These are phyloP conservation scores for Crotalus horridus DNA, from an alignment of 2,113 vertebrate species.

Conservation along the genomic window DNA sequence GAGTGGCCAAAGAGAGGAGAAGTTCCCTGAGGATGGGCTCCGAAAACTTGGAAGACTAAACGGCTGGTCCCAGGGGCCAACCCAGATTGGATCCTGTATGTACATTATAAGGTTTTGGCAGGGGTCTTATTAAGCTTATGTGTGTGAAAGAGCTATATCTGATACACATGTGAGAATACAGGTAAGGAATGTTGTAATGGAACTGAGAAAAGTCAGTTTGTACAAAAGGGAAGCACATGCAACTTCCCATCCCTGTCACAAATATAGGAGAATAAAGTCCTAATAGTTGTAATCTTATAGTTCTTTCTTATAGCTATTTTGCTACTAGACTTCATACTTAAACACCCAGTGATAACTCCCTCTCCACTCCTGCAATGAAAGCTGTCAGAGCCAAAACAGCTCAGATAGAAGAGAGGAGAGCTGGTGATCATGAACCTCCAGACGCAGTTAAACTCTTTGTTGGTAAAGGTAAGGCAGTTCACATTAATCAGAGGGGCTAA, in stretches of 20 bases:
- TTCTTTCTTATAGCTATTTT: not conserved
- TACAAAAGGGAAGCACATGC: not conserved
- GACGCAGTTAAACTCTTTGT: not conserved
- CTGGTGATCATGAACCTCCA: not conserved
- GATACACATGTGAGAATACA: not conserved
- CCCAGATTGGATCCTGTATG: not conserved
- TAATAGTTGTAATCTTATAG: not conserved
- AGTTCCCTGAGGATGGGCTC: not conserved
- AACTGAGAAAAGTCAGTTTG: not conserved
- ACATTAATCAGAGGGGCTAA: not conserved
- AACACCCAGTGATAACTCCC: not conserved
- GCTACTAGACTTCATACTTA: not conserved
- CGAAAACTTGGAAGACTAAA: not conserved
- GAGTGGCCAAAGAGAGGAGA: not conserved
- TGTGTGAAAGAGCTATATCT: not conserved
- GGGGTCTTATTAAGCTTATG: not conserved
- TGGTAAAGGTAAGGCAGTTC: not conserved
- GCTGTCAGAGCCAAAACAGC: not conserved
- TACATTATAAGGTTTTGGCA: not conserved
- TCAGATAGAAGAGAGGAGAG: not conserved
- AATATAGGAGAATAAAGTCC: not conserved
- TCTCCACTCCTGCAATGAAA: not conserved
- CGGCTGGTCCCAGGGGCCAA: not conserved
- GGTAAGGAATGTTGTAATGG: not conserved
- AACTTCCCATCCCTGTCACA: not conserved